Conservation (phyloP, 2,797 vertebrate species). For the Syndactyla subalaris region DNA sequence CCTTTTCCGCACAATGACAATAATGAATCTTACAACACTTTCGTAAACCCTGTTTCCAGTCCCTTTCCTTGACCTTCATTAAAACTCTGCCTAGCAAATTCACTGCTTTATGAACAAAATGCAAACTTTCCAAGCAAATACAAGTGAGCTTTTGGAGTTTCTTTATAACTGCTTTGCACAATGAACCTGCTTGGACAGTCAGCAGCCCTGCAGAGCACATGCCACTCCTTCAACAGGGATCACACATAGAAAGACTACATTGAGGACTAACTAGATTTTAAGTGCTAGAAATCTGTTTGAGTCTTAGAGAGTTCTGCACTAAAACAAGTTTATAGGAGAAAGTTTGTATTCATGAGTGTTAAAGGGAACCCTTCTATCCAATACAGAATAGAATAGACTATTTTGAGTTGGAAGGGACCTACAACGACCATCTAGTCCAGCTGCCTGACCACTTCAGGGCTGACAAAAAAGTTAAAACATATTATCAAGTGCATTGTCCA, state of each 20-base stretch:
- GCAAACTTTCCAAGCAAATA: constrained; percentile 17
- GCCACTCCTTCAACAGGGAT: not conserved
- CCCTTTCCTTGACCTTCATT: constrained; percentile 78
- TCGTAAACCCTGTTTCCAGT: constrained; percentile 74
- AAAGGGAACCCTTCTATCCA: not conserved
- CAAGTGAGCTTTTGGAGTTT: constrained; percentile 26
- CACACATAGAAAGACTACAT: not conserved
- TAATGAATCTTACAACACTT: constrained; percentile 79
- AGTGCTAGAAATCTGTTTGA: not conserved
- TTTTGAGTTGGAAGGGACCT: not conserved
- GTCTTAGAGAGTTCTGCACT: not conserved
- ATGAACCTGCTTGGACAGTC: not conserved
- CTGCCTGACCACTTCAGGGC: not conserved
- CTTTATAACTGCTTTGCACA: not conserved
- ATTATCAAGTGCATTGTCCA: not conserved
- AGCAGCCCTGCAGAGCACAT: not conserved
- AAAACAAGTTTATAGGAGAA: not conserved
- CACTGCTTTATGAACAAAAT: constrained; percentile 43
- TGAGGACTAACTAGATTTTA: not conserved
- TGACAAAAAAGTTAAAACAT: not conserved
- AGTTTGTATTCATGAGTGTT: not conserved
- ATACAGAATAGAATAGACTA: not conserved
- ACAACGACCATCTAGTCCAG: not conserved
- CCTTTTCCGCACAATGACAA: constrained; percentile 78
- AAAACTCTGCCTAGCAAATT: constrained; percentile 67